A percentile compares a stretch with the other conserved stretches of the same genome.
These are phyloP conservation scores for Acleris cristana DNA, from an alignment of 2,888 invertebrate species.

Conservation along the genomic window DNA sequence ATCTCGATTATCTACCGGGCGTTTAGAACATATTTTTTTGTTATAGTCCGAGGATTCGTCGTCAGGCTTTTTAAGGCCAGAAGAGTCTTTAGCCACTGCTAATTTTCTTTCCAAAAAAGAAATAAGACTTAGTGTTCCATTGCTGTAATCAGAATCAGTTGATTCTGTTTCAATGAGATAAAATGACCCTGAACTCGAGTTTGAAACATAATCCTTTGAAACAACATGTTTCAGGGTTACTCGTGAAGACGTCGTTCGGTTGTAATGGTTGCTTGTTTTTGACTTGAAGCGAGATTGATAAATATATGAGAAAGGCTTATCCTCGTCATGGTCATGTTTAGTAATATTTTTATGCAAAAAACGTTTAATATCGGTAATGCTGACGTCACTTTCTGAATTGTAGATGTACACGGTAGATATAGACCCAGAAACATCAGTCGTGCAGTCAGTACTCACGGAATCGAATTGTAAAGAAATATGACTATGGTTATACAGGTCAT, in stretches of 20 bases:
- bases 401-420: not conserved
- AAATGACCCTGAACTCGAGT: not conserved
- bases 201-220: not conserved
- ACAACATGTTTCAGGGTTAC: not conserved
- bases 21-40: not conserved
- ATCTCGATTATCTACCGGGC: not conserved
- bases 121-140: constrained; percentile 46
- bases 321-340: not conserved
- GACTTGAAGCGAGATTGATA: not conserved
- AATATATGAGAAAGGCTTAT: not conserved
- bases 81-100: not conserved
- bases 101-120: constrained; percentile 42
- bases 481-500: not conserved
- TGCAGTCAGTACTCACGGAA: not conserved
- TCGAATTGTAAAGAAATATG: not conserved
- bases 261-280: not conserved
- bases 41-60: not conserved
- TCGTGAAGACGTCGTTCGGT: not conserved
- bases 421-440: not conserved
- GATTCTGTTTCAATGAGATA: constrained; percentile 1
- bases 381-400: not conserved
- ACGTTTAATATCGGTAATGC: constrained; percentile 1
- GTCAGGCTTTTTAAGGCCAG: not conserved
- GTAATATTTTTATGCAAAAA: constrained; percentile 1
- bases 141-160: constrained; percentile 24